phyloP scores from a whole-genome alignment of 2,113 vertebrate genomes.

The Dolichotis patagonum region DNA sequence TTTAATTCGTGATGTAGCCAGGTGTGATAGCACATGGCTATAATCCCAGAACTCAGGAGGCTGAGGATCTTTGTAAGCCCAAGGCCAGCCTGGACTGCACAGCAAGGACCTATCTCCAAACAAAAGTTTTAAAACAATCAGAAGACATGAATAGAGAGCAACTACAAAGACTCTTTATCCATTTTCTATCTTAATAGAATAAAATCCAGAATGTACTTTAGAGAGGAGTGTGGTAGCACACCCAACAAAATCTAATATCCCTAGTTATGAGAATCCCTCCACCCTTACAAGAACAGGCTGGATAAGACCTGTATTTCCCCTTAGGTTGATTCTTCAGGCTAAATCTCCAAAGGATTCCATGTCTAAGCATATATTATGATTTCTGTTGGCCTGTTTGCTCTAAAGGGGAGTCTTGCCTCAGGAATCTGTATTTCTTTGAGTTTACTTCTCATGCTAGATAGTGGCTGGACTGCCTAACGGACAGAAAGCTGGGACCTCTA shows the following conservation, averaged over 20 bases:
- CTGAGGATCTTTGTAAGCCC: no score
- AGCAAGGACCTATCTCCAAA: no score
- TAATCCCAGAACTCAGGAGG: no score
- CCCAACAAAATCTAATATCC: not conserved
- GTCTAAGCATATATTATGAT: not conserved
- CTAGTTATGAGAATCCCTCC: not conserved
- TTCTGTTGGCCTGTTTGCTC: not conserved
- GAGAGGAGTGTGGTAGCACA: not conserved
- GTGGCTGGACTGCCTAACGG: not conserved
- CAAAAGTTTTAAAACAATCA: no score
- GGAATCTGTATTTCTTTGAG: not conserved
- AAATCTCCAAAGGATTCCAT: not conserved
- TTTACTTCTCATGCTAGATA: not conserved
- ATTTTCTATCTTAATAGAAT: no score
- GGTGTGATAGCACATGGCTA: no score
- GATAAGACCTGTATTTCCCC: not conserved
- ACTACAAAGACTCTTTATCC: no score
- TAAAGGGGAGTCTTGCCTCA: not conserved
- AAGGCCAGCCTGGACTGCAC: no score
- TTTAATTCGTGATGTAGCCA: no score
- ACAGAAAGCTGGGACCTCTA: not conserved
- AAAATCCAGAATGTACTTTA: not conserved
- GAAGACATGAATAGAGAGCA: no score
- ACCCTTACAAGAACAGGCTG: not conserved
- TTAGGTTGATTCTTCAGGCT: not conserved